phyloP scores from a whole-genome alignment of 1,140 invertebrate species.

The Dryas iulia region DNA sequence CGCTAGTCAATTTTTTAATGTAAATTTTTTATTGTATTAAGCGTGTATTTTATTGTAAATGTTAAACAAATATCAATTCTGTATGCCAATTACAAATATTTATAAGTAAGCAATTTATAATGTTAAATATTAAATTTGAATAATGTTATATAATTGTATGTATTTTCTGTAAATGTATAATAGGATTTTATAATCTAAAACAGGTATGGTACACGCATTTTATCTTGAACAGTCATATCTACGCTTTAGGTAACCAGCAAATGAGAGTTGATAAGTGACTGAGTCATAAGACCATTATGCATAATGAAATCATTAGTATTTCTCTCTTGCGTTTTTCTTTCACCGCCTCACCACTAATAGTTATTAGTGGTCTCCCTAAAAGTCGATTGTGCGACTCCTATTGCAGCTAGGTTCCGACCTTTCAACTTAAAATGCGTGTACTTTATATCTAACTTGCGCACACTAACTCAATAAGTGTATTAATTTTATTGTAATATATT shows the following conservation, averaged over 20 bases:
- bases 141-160: not conserved
- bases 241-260: no score
- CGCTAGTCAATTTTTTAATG: slow-evolving; percentile 2
- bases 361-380: no score
- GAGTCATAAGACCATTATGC: no score
- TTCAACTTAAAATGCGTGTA: no score
- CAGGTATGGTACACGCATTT: no score
- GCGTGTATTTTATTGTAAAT: not conserved
- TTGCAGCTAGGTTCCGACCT: no score
- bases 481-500: not conserved
- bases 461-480: not conserved
- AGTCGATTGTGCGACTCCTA: no score
- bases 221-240: no score
- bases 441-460: slow-evolving; percentile 12
- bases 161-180: slow-evolving; percentile 12
- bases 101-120: not conserved
- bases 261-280: no score
- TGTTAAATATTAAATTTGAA: not conserved
- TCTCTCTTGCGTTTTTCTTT: no score
- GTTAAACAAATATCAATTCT: not conserved
- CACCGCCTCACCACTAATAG: no score
- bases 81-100: not conserved
- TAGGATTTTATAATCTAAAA: not conserved
- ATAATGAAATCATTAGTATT: no score
- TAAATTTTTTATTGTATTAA: not conserved